phyloP scores from a whole-genome alignment of 2,888 invertebrate species.

The Pollenia amentaria region DNA sequence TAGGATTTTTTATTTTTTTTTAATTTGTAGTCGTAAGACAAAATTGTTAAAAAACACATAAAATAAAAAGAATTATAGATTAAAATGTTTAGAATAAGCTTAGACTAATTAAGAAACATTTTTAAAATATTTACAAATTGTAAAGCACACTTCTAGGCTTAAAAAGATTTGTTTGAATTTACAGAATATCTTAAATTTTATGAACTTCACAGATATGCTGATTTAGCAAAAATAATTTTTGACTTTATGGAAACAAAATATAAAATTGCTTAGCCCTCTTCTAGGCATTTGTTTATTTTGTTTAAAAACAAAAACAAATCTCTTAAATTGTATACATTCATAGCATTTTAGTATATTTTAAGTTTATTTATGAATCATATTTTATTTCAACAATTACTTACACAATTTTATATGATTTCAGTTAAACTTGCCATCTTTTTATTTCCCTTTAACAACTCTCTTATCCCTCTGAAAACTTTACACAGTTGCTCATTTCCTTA shows the following conservation, averaged over 20 bases:
- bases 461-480: constrained; percentile 7
- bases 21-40: no score
- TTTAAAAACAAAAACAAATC: background rate
- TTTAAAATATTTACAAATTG: no score
- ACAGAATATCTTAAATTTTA: background rate
- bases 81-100: no score
- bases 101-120: background rate
- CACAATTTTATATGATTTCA: constrained; percentile 1
- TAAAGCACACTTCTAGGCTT: background rate
- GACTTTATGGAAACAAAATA: no score
- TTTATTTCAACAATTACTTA: constrained; percentile 13
- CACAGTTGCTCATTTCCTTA: constrained; percentile 25
- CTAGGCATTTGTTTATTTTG: background rate
- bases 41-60: no score
- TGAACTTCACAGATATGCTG: no score
- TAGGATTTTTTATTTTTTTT: no score
- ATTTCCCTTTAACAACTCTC: background rate
- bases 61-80: no score
- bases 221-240: no score
- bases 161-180: background rate
- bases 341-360: background rate
- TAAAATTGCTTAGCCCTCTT: background rate
- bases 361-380: constrained; percentile 7
- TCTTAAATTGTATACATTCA: background rate
- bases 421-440: background rate